Conservation (phyloP, 2,113 vertebrate genomes). For the Labrus mixtus region DNA sequence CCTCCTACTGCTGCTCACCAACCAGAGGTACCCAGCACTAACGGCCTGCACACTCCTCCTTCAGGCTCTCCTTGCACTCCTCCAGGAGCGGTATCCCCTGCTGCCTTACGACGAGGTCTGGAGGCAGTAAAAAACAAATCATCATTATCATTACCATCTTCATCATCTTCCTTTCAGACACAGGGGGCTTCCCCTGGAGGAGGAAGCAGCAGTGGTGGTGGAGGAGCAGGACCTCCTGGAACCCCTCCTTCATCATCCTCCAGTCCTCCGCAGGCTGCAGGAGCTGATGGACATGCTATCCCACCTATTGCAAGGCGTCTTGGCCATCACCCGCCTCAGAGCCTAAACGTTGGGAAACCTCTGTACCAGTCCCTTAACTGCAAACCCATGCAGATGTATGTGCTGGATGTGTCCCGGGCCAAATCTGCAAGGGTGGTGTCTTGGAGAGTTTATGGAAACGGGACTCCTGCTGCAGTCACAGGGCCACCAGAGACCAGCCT, state of each 20-base stretch:
- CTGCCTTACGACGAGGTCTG: slow-evolving; percentile 90
- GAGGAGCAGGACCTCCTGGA: slow-evolving; percentile 79
- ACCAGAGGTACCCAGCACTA: slow-evolving; percentile 89
- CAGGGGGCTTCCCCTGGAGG: slow-evolving; percentile 68
- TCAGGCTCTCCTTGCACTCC: slow-evolving; percentile 81
- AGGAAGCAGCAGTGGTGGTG: slow-evolving; percentile 77
- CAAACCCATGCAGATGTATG: slow-evolving; percentile 99
- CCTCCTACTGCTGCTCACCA: slow-evolving; percentile 79
- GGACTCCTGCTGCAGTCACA: slow-evolving; percentile 86
- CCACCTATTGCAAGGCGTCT: slow-evolving; percentile 95
- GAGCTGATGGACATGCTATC: slow-evolving; percentile 89
- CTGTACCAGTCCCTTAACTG: slow-evolving; percentile 99
- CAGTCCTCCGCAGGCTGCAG: slow-evolving; percentile 83
- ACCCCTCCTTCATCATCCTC: slow-evolving; percentile 82
- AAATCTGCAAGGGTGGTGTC: slow-evolving; percentile 88
- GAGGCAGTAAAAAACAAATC: slow-evolving; percentile 92
- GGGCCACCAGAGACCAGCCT: slow-evolving; percentile 98
- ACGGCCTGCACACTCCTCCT: slow-evolving; percentile 90
- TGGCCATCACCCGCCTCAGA: slow-evolving; percentile 96
- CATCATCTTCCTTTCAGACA: slow-evolving; percentile 75
- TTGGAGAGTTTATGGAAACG: slow-evolving; percentile 92
- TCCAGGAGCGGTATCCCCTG: slow-evolving; percentile 90
- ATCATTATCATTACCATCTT: slow-evolving; percentile 79
- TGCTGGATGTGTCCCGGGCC: slow-evolving; percentile 92
- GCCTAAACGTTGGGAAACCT: slow-evolving; percentile 97